phyloP scores from a whole-genome alignment of 2,888 invertebrate genomes.

The Cheilosia soror region DNA sequence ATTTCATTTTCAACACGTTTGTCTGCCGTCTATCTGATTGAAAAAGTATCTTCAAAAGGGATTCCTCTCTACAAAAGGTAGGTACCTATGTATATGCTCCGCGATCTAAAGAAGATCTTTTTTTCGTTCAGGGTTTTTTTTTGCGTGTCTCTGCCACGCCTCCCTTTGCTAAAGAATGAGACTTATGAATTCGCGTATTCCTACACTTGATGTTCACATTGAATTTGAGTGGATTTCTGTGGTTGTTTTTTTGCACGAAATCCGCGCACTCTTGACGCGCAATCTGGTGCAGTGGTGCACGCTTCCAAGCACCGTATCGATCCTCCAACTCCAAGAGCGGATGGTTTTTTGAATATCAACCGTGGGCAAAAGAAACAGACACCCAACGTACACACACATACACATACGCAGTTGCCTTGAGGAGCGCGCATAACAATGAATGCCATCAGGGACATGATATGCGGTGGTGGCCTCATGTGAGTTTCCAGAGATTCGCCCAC shows the following conservation, averaged over 20 bases:
- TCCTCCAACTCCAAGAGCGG: slow-evolving; percentile 19
- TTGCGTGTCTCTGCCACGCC: slow-evolving; percentile 62
- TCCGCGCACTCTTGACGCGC: slow-evolving; percentile 27
- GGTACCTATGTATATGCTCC: slow-evolving; percentile 8
- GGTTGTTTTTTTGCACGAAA: slow-evolving; percentile 47
- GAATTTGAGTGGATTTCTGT: slow-evolving; percentile 3
- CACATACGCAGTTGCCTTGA: neutral
- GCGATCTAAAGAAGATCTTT: slow-evolving; percentile 49
- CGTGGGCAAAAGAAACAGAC: slow-evolving; percentile 62
- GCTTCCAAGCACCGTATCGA: slow-evolving; percentile 46
- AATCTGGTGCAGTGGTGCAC: slow-evolving; percentile 56
- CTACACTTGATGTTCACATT: slow-evolving; percentile 19
- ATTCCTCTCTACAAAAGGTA: slow-evolving; percentile 36
- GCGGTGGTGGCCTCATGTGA: slow-evolving; percentile 63
- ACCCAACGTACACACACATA: slow-evolving; percentile 20
- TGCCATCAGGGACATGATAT: slow-evolving; percentile 74
- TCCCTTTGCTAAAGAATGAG: slow-evolving; percentile 51
- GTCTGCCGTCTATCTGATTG: slow-evolving; percentile 66
- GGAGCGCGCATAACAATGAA: slow-evolving; percentile 60
- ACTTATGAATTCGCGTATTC: slow-evolving; percentile 66
- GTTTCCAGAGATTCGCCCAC: slow-evolving; percentile 73
- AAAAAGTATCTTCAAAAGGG: slow-evolving; percentile 46
- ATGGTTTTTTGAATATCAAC: slow-evolving; percentile 65
- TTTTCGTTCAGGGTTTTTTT: slow-evolving; percentile 13
- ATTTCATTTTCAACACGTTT: slow-evolving; percentile 52